phyloP scores from a whole-genome alignment of 2,113 vertebrate species.

The Strix uralensis region DNA sequence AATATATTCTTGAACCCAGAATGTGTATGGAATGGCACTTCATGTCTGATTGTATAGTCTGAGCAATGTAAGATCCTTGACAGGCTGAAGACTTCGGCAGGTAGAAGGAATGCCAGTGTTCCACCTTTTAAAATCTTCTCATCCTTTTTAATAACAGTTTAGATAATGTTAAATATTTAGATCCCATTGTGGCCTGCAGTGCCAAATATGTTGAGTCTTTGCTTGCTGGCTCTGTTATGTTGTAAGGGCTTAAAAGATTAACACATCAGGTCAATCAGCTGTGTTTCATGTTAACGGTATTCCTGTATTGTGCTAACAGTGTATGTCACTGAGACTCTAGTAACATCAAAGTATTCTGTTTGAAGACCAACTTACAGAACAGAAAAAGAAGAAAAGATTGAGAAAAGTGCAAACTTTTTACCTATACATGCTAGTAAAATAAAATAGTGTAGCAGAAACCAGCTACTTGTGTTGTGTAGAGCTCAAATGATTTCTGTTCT shows the following conservation, averaged over 20 bases:
- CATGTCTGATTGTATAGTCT: not conserved
- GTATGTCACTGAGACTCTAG: not conserved
- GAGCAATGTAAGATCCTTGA: not conserved
- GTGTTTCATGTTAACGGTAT: not conserved
- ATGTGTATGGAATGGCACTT: not conserved
- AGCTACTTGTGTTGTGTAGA: not conserved
- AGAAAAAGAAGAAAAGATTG: not conserved
- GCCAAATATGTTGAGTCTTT: not conserved
- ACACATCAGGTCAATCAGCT: not conserved
- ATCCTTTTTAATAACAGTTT: not conserved
- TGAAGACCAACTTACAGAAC: not conserved
- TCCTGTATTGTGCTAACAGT: not conserved
- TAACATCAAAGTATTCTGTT: not conserved
- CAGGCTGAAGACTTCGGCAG: not conserved
- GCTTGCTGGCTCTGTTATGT: not conserved
- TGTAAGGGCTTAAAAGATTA: not conserved
- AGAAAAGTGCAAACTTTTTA: not conserved
- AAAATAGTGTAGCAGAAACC: not conserved
- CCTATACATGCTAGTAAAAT: not conserved
- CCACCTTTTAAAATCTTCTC: not conserved
- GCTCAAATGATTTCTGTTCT: not conserved
- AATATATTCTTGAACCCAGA: not conserved
- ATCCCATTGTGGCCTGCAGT: not conserved
- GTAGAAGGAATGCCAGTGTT: not conserved
- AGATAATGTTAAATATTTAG: slow-evolving; percentile 8